These are phyloP conservation scores for Chondrosia reniformis DNA, from an alignment of 37 sponge, comb jelly and placozoan species.

Conservation along the genomic window DNA sequence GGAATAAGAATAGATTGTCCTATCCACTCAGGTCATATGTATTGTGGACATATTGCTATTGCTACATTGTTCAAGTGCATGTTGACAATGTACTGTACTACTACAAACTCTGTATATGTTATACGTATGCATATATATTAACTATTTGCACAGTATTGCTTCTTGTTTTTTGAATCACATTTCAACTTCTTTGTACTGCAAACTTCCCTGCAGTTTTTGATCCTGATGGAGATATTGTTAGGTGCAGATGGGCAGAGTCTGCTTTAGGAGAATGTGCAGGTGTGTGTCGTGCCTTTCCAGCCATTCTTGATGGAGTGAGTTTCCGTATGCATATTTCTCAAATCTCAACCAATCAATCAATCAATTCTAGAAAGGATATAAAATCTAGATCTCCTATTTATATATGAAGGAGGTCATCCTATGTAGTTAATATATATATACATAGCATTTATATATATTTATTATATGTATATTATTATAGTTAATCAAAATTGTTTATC, in stretches of 20 bases:
- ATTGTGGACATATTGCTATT: background rate
- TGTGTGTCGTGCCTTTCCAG: conserved; percentile 17
- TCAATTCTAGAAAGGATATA: background rate
- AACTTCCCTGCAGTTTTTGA: background rate
- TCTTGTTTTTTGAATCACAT: background rate
- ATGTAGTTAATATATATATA: background rate
- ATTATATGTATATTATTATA: background rate
- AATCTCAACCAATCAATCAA: background rate
- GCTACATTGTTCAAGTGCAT: background rate
- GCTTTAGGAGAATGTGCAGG: conserved; percentile 26
- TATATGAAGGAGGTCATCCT: no score
- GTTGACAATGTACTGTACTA: background rate
- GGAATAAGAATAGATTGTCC: background rate
- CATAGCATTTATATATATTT: background rate
- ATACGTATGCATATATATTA: background rate
- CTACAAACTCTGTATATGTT: background rate
- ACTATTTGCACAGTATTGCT: background rate
- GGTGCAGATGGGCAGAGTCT: conserved; percentile 34
- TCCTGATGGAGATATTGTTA: conserved; percentile 34
- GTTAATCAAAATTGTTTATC: no score
- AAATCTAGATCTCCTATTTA: no score
- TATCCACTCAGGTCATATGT: background rate
- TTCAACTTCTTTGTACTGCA: background rate
- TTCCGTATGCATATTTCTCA: background rate
- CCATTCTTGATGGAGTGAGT: background rate